A percentile compares a stretch with the other conserved stretches of the same genome.
Conservation (phyloP, 2,888 invertebrate species). For the Macrophya alboannulata region DNA sequence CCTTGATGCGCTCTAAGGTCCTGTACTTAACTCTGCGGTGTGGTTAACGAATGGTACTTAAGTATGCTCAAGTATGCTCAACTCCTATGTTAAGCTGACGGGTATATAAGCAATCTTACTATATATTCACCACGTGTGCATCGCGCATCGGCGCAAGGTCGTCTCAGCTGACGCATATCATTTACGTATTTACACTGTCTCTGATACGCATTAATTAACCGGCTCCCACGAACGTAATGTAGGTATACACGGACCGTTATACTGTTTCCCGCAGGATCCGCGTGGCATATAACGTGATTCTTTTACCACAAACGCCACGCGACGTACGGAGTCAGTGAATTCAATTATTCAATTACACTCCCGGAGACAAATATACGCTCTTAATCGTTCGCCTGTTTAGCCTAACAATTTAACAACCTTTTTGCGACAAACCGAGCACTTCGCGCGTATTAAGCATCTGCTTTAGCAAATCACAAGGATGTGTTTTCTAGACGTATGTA, state of each 20-base stretch:
- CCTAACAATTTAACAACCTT: constrained; percentile 6
- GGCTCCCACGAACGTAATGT: constrained; percentile 39
- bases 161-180: constrained; percentile 63
- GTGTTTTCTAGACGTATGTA: background rate
- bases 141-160: constrained; percentile 69
- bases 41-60: constrained; percentile 57
- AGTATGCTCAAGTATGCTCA: constrained; percentile 55
- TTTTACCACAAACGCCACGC: background rate
- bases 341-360: constrained; percentile 29
- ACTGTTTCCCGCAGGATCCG: constrained; percentile 34
- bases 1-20: constrained; percentile 77
- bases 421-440: background rate
- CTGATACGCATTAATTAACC: constrained; percentile 55
- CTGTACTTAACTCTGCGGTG: constrained; percentile 67
- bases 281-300: background rate
- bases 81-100: constrained; percentile 49
- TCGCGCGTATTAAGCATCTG: background rate
- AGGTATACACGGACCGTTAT: constrained; percentile 15
- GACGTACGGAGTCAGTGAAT: background rate
- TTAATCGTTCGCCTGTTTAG: constrained; percentile 17
- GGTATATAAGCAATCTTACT: constrained; percentile 60
- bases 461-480: background rate
- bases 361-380: background rate
- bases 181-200: constrained; percentile 50
- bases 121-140: constrained; percentile 67